Evolutionary conservation across 2,797 vertebrate species (phyloP), one percentile per base, ranked within the genome.

Genomic region (Argya squamiceps): DNA sequence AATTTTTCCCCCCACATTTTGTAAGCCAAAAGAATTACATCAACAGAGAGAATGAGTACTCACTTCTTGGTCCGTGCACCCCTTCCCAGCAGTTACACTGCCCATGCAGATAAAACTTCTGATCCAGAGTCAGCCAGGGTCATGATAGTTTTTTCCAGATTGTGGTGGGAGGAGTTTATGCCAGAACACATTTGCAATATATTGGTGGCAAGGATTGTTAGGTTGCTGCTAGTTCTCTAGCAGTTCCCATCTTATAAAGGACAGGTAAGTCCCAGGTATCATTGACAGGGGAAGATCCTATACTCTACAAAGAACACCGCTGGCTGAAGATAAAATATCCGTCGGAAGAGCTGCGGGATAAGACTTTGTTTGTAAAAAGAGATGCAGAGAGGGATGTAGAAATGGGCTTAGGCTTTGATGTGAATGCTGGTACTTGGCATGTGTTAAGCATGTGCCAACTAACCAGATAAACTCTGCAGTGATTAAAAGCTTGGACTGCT

Each of bases 1-100:
- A 46, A 9, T 5, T 39, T 44, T 14, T 0, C 0, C 3, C 39
- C 32, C 14, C 26, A 27, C 17, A 6, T 6, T 70, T 55, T 41
- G 27, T 53, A 88, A 84, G 9, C 20, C 13, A 22, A 56, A 76
- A 30, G 1, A 23, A 69, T 80, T 44, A 15, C 34, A 13, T 32
- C 13, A 30, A 2, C 13, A 22, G 11, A 26, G 52, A 55, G 64
- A 65, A 22, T 60, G 21, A 5, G 3, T 8, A 10, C 27, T 81
- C 0, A 1, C 26, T 80, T 67, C 17, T 6, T 39, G 39, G 62
- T 34, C 50, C 0, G 0, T 32, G 29, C 32, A 15, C 19, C 27
- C 37, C 24, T 67, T 83, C 41, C 23, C 41, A 63, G 50, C 36
- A 63, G 20, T 50, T 55, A 11, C 13, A 60, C 11, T 4, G 23